Percentiles rank a stretch among this genome's conserved stretches.
phyloP scores from a whole-genome alignment of 1,140 invertebrate genomes.

The Aphidius gifuensis region DNA sequence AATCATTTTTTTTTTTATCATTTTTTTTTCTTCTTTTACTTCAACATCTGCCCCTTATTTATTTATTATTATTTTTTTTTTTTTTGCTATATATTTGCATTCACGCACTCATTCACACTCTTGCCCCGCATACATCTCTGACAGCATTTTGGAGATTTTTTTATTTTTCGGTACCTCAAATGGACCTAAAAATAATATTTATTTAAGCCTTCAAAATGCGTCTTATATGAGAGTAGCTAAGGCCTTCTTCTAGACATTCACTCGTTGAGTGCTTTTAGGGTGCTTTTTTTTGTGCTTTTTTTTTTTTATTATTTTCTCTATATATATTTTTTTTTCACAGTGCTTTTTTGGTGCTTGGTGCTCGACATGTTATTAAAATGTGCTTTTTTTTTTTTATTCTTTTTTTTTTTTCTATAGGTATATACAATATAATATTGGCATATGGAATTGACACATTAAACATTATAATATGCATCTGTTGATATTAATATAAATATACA shows the following conservation, averaged over 20 bases:
- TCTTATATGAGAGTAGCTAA: slow-evolving; percentile 25
- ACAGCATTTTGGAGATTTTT: slow-evolving; percentile 21
- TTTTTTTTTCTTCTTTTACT: slow-evolving; percentile 13
- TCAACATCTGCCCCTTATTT: slow-evolving; percentile 1
- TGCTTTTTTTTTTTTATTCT: slow-evolving; percentile 27
- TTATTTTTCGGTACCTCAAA: neutral
- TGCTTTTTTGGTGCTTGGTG: slow-evolving; percentile 43
- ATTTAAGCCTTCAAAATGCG: neutral
- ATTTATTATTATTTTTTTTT: slow-evolving; percentile 23
- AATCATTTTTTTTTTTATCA: neutral
- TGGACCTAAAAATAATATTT: neutral
- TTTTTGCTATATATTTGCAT: slow-evolving; percentile 32
- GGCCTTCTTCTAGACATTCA: slow-evolving; percentile 33
- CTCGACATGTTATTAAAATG: slow-evolving; percentile 42
- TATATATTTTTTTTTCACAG: slow-evolving; percentile 26
- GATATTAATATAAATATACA: neutral
- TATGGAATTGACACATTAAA: no score
- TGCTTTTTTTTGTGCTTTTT: slow-evolving; percentile 43
- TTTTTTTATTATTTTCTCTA: no score
- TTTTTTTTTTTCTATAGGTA: no score
- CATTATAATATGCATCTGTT: no score
- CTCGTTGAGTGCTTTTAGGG: slow-evolving; percentile 31
- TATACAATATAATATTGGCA: neutral
- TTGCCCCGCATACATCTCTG: slow-evolving; percentile 28
- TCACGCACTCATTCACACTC: slow-evolving; percentile 44